phyloP scores from a whole-genome alignment of 2,113 vertebrate species.

The Aegotheles bennettii region DNA sequence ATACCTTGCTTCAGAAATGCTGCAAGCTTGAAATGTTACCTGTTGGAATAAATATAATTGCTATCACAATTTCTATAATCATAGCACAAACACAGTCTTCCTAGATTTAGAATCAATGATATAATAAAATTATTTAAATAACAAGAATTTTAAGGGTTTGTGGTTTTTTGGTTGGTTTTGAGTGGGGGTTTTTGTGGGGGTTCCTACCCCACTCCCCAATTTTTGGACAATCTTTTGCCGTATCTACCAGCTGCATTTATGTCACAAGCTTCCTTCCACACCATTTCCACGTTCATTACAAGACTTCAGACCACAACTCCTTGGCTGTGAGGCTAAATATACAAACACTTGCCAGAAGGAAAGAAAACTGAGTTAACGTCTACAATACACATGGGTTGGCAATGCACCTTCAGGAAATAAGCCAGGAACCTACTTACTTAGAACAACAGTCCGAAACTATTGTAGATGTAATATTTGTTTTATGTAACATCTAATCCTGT shows the following conservation, averaged over 20 bases:
- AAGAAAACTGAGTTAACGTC: neutral
- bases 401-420: neutral
- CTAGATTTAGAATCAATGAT: neutral
- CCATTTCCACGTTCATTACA: neutral
- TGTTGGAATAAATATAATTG: slow-evolving; percentile 54
- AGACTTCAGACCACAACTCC: neutral
- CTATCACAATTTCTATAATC: neutral
- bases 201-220: neutral
- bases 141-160: neutral
- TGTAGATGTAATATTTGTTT: neutral
- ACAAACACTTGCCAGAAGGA: neutral
- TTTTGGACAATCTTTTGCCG: neutral
- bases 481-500: neutral
- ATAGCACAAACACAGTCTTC: neutral
- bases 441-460: neutral
- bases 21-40: slow-evolving; percentile 99
- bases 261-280: neutral
- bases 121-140: neutral
- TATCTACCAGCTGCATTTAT: neutral
- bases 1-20: slow-evolving; percentile 94
- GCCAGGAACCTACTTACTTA: neutral
- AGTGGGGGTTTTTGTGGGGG: neutral
- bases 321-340: neutral
- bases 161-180: neutral
- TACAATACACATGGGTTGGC: neutral